A percentile compares a stretch with the other conserved stretches of the same genome.
Conservation (phyloP, 2,888 invertebrate genomes). For the Thera obeliscata region DNA sequence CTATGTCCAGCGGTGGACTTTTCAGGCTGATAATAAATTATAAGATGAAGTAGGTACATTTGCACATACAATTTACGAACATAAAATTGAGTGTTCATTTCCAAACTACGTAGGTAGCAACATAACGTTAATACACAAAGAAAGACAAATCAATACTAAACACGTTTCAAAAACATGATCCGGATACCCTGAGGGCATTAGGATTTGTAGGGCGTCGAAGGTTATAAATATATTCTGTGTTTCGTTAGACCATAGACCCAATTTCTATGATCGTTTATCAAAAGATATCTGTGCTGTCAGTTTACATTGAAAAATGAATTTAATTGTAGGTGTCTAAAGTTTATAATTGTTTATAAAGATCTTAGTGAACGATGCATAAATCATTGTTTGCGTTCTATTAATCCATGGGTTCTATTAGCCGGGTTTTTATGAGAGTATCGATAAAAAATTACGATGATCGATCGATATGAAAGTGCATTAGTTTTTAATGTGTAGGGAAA, state of each 20-base stretch:
- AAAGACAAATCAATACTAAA: conserved; percentile 11
- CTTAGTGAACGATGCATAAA: conserved; percentile 28
- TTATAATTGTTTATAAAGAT: conserved; percentile 4
- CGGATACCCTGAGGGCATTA: conserved; percentile 20
- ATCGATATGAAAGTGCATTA: conserved; percentile 23
- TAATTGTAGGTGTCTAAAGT: not conserved
- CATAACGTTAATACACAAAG: not conserved
- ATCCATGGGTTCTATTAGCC: conserved; percentile 27
- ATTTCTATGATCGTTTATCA: not conserved
- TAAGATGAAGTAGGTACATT: no score
- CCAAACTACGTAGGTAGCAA: not conserved
- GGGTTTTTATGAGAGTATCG: conserved; percentile 22
- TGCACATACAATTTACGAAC: no score
- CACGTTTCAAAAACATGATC: conserved; percentile 12
- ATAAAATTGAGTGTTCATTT: no score
- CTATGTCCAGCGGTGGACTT: no score
- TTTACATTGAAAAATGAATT: not conserved
- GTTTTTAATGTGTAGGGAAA: not conserved
- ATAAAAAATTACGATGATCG: conserved; percentile 20
- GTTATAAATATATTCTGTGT: not conserved
- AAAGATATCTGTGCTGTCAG: not conserved
- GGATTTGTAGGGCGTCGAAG: conserved; percentile 11
- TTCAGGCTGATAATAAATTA: no score
- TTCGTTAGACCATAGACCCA: not conserved
- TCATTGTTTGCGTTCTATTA: conserved; percentile 36